phyloP scores from a whole-genome alignment of 2,888 invertebrate species.

The Andrena trimmerana region DNA sequence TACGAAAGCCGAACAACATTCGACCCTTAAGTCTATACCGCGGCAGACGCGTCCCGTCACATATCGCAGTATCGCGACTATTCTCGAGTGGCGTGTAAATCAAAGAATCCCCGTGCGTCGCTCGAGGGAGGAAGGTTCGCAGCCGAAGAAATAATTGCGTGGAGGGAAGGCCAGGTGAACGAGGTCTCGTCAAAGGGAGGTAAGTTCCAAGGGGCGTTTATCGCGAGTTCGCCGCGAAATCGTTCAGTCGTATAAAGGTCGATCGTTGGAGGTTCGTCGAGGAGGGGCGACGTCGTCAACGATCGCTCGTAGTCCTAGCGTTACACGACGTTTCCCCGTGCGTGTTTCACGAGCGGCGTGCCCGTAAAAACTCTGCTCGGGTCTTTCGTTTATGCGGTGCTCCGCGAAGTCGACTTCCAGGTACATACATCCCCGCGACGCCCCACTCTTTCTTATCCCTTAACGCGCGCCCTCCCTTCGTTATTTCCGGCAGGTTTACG shows the following conservation, averaged over 20 bases:
- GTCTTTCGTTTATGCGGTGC: conserved; percentile 25
- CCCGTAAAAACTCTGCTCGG: conserved; percentile 28
- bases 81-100: too few species aligned
- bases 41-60: too few species aligned
- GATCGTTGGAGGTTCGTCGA: conserved; percentile 32
- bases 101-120: too few species aligned
- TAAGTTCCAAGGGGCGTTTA: conserved; percentile 23
- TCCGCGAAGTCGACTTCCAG: conserved; percentile 34
- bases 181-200: conserved; percentile 8
- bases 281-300: conserved; percentile 19
- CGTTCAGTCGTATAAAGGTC: conserved; percentile 39
- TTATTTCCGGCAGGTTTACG: conserved; percentile 42
- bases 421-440: conserved; percentile 13
- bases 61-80: too few species aligned
- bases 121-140: neutral
- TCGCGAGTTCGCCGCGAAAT: conserved; percentile 53
- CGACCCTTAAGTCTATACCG: too few species aligned
- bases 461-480: conserved; percentile 7
- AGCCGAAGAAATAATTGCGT: neutral
- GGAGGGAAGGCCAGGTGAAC: neutral
- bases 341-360: conserved; percentile 39
- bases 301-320: conserved; percentile 25
- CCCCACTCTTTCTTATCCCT: conserved; percentile 36
- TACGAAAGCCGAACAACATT: too few species aligned
- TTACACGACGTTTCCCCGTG: conserved; percentile 11